Conservation (phyloP, 2,888 invertebrate genomes). For the Dryomyza anilis region DNA sequence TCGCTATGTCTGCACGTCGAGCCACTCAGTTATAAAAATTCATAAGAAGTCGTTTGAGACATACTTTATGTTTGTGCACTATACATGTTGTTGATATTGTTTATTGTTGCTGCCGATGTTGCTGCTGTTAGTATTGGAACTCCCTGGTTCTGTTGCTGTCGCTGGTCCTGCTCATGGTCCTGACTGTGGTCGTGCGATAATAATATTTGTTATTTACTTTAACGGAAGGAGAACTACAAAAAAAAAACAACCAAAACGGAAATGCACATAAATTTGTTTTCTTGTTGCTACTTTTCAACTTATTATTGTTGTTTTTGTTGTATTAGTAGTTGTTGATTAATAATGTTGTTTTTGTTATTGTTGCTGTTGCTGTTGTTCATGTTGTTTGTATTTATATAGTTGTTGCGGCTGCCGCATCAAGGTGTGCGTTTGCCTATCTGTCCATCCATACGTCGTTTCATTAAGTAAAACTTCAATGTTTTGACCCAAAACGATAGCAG, state of each 20-base stretch:
- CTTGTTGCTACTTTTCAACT: conserved; percentile 44
- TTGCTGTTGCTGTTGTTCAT: conserved; percentile 9
- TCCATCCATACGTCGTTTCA: not conserved
- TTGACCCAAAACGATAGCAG: conserved; percentile 2
- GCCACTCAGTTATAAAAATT: conserved; percentile 3
- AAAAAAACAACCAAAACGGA: conserved; percentile 51
- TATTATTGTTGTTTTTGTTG: too few species aligned
- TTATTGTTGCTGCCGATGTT: conserved; percentile 13
- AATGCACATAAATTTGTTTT: conserved; percentile 59
- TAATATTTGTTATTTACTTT: conserved; percentile 59
- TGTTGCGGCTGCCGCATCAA: conserved; percentile 2
- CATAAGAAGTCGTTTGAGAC: conserved; percentile 26
- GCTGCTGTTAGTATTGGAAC: conserved; percentile 17
- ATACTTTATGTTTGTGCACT: conserved; percentile 18
- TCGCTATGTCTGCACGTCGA: not conserved
- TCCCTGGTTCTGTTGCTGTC: conserved; percentile 12
- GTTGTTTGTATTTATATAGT: not conserved
- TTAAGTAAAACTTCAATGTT: not conserved
- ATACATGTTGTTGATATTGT: conserved; percentile 4
- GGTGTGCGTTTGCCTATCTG: not conserved
- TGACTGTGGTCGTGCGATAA: conserved; percentile 50
- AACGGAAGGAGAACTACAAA: conserved; percentile 57
- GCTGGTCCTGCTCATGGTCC: conserved; percentile 41
- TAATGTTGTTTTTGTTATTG: conserved; percentile 34
- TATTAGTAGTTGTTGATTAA: conserved; percentile 47